Percentiles rank a stretch among this genome's conserved stretches.
These are phyloP conservation scores for Drosophila pegasa DNA, from an alignment of 2,888 invertebrate genomes.

Conservation along the genomic window DNA sequence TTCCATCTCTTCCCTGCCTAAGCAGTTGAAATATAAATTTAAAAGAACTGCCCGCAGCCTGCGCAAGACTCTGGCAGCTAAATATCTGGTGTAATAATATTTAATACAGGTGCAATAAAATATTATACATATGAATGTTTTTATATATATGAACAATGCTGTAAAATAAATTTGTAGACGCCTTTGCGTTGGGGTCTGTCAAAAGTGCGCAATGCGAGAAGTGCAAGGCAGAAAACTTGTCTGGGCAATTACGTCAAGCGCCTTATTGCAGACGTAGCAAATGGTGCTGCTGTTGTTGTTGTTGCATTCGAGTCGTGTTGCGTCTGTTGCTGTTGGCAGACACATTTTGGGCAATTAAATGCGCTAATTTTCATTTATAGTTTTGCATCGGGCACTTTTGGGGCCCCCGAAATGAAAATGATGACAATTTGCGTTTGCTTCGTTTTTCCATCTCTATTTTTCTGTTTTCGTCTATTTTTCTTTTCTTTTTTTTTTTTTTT, in stretches of 20 bases:
- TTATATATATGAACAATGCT: conserved; percentile 11
- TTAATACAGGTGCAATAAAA: conserved; percentile 2
- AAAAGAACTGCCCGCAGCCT: neutral
- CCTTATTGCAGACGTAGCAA: conserved; percentile 52
- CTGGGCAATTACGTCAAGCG: conserved; percentile 77
- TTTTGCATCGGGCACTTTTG: conserved; percentile 17
- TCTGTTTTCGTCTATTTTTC: too few species aligned
- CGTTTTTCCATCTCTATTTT: conserved; percentile 10
- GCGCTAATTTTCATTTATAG: conserved; percentile 79
- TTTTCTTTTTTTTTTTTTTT: neutral
- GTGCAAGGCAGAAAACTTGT: conserved; percentile 50
- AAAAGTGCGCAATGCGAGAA: conserved; percentile 45
- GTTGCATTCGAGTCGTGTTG: conserved; percentile 34
- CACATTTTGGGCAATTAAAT: conserved; percentile 81
- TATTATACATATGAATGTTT: neutral
- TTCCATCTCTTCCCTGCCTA: neutral
- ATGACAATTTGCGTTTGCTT: conserved; percentile 61
- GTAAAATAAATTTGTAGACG: conserved; percentile 28
- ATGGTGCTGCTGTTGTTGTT: conserved; percentile 20
- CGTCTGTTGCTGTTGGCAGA: conserved; percentile 60
- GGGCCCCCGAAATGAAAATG: conserved; percentile 42
- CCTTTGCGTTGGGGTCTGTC: conserved; percentile 31
- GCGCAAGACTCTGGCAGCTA: neutral
- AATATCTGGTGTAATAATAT: conserved; percentile 1
- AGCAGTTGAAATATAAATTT: neutral